Evolutionary conservation across 2,113 vertebrate species (phyloP).

Genomic region (Paraplagusia blochii): DNA sequence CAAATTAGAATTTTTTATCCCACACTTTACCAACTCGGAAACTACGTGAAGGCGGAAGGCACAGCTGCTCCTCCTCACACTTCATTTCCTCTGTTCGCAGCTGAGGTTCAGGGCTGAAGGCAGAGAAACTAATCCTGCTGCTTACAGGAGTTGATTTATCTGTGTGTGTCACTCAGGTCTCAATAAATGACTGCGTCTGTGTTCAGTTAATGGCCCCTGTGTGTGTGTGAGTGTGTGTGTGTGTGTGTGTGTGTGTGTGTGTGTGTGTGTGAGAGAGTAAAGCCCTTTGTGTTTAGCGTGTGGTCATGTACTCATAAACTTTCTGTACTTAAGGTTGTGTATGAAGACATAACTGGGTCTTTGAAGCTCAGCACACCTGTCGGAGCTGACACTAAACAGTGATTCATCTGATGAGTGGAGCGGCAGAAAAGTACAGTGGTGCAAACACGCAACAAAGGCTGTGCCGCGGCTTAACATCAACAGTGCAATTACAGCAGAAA

Average conservation of each 20-base stretch:
- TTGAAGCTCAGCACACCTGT: conserved; percentile 70
- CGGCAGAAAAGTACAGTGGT: conserved; percentile 40
- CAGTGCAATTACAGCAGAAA: conserved; percentile 7
- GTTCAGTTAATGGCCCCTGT: conserved; percentile 8
- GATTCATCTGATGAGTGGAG: conserved; percentile 51
- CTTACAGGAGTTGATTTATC: conserved; percentile 18
- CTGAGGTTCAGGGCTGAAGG: conserved; percentile 43
- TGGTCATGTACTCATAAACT: conserved; percentile 29
- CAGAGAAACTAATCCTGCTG: conserved; percentile 31
- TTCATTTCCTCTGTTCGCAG: conserved; percentile 31
- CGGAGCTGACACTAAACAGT: conserved; percentile 41
- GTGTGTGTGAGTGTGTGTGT: conserved; percentile 34
- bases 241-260: conserved; percentile 34
- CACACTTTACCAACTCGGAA: conserved; percentile 51
- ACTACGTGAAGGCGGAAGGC: conserved; percentile 53
- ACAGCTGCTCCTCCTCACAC: conserved; percentile 22
- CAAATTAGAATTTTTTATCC: conserved; percentile 56
- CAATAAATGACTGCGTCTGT: too few species aligned
- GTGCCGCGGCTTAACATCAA: conserved; percentile 3
- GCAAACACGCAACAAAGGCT: conserved; percentile 33
- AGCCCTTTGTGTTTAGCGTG: conserved; percentile 31
- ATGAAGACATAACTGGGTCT: conserved; percentile 8
- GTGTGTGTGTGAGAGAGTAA: conserved; percentile 19
- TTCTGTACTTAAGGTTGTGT: conserved; percentile 15
- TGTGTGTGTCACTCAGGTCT: conserved; percentile 32